Evolutionary conservation across 2,113 vertebrate species (phyloP), one percentile per base, ranked within the genome.

Genomic region (Protobothrops flavoviridis): DNA sequence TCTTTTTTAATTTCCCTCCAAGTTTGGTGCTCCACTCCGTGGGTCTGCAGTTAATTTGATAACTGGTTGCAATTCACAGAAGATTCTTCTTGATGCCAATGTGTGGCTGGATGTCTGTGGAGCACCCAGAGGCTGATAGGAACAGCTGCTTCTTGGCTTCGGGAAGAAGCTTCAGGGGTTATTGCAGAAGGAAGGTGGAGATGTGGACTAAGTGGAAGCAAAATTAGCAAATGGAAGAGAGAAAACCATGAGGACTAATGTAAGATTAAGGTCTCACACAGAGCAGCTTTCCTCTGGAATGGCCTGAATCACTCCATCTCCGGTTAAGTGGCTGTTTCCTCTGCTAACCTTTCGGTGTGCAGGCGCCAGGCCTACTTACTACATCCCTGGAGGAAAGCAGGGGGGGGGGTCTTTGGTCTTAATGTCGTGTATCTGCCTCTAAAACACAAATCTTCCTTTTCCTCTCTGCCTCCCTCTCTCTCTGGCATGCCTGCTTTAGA

Each of bases 51-150:
- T 92, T 81, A 21, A 29, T 61, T 88, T 12, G 74, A 93, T 81
- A 45, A 92, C 96, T 74, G 87, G 93, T 88, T 94, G 95, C 94
- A 96, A 95, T 95, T 94, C 95, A 95, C 93, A 91, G 94, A 95
- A 96, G 96, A 95, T 94, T 91, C 96, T 94, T 94, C 95, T 94
- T 87, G 48, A 92, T 95, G 91, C 89, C 94, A 94, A 96, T 97
- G 94, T 96, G 92, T 91, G 43, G 95, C 96, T 97, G 97, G 96
- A 90, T 97, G 94, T 90, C 93, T 90, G 93, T 92, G 12, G 50
- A 91, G 93, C 95, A 96, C 97, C 97, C 97, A 95, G 95, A 95
- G 96, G 95, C 86, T 43, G 95, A 96, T 95, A 92, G 93, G 91
- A 89, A 89, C 90, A 94, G 95, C 95, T 96, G 53, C 13, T 95